Evolutionary conservation across 2,888 invertebrate genomes (phyloP), one percentile per base, ranked within the genome.

Genomic region (Prosapia bicincta): DNA sequence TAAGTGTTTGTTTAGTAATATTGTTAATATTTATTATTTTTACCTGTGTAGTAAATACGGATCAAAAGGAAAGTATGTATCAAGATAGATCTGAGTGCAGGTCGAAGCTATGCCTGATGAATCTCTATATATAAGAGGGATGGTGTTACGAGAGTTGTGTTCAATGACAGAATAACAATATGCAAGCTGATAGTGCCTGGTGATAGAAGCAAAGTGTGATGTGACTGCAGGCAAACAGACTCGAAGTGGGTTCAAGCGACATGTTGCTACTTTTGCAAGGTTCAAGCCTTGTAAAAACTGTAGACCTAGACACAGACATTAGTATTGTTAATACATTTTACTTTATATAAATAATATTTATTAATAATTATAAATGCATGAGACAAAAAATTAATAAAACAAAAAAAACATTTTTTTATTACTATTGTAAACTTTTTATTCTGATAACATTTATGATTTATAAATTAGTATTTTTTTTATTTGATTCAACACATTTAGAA

Each of bases 131-230:
- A 90, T 85, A 0, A 88, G 86, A 0, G 91, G 90, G 75, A 91
- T 82, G 74, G 86, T 86, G 69, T 87, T 88, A 69, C 94, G 87
- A 0, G 89, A 85, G 85, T 98, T 98, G 81, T 92, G 90, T 84
- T 98, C 96, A 54, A 98, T 91, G 69, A 97, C 90, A 0, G 95
- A 90, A 84, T 96, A 94, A 85, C 98, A 98, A 85, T 97, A 98
- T 0, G 93, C 96, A 72, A 98, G 87, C 83, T 98, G 97, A 84
- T 96, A 94, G 10, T 91, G 89, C 71, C 94, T 89, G 0, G 95
- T 93, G 0, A 95, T 90, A 0, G 92, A 90, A 0, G 95, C 92
- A 85, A 97, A 96, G 24, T 92, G 92, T 78, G 92, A 90, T 0
- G 92, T 91, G 20, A 96, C 91, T 0, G 91, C 90, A 0, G 91